These are phyloP conservation scores for Parelbella ahira DNA, from an alignment of 2,888 invertebrate species.

Conservation along the genomic window DNA sequence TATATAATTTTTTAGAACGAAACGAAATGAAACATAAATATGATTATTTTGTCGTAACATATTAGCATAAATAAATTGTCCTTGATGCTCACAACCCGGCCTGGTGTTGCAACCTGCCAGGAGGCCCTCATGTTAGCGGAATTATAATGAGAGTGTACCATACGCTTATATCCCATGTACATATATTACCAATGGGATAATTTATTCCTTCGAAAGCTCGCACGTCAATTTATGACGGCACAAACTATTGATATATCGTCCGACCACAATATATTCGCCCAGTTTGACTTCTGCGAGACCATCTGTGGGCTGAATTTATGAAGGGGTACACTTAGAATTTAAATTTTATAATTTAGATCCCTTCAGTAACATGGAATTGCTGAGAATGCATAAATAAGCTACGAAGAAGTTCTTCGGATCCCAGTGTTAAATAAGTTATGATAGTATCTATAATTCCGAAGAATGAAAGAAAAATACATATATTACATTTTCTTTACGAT, in stretches of 20 bases:
- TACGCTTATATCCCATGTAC: conserved; percentile 17
- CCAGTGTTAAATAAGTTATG: no score
- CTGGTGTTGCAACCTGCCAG: background rate
- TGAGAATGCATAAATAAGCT: background rate
- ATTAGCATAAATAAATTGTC: background rate
- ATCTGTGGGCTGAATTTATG: conserved; percentile 16
- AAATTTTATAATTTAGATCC: conserved; percentile 13
- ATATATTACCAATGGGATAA: conserved; percentile 22
- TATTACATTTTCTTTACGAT: no score
- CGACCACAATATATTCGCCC: conserved; percentile 18
- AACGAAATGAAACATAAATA: no score
- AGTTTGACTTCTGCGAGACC: conserved; percentile 15
- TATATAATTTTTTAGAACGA: no score
- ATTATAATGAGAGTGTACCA: conserved; percentile 24
- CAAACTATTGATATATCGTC: conserved; percentile 21
- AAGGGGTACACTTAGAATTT: conserved; percentile 4
- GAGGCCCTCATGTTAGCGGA: conserved; percentile 11
- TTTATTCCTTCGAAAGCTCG: conserved; percentile 16
- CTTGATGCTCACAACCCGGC: background rate
- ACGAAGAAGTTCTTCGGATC: background rate
- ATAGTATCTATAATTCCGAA: no score
- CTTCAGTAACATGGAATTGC: conserved; percentile 7
- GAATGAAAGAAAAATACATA: no score
- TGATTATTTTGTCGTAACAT: no score
- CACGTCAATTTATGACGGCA: conserved; percentile 19